Evolutionary conservation across 1,140 invertebrate genomes (phyloP), one percentile per base, ranked within the genome.

Genomic region (Phocides pigmalion): DNA sequence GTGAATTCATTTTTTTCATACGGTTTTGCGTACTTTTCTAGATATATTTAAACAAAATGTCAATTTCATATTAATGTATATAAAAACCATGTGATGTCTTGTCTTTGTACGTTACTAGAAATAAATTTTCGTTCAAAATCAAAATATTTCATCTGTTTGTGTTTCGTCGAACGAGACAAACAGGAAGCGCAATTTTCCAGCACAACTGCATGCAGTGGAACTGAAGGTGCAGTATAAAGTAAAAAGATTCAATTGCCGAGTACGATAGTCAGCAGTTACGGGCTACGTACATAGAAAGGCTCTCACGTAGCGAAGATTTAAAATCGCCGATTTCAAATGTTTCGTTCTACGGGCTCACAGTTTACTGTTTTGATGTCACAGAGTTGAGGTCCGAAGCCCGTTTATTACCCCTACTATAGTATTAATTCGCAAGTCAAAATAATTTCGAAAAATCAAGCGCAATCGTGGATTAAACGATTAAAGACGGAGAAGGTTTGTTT

Each of bases 311-410:
- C 17, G 17, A 42, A 64, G 50, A 42, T 46, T 50, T 39, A 42
- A 50, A 16, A 50, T 41, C 20, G 53, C 16, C 39, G 20, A 44
- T 62, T 62, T 72, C 56, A 37, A 68, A 41, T 50, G 58, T 64
- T 68, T 65, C 62, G 64, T 51, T 67, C 66, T 64, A 50, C 58
- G 44, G n/a, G 37, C 62, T 62, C 65, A 56, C 59, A 70, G 66
- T 68, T 68, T 59, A 67, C 51, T 64, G 71, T 71, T 76, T 73
- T 74, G 70, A 76, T 66, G 66, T 63, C 54, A 54, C 42, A 42
- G 9, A 41, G n/a, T 9, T 32, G 42, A 42, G 39, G 39, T 15
- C 22, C 16, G 3, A 44, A 4, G 41, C 49, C 15, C 15, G 16
- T 5, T n/a, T 32, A 8, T 32, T 0, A 32, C 28, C 28, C 9